Base-by-base conservation (phyloP, 1,140 invertebrate genomes). In the Scaptomyza graminum region DNA sequence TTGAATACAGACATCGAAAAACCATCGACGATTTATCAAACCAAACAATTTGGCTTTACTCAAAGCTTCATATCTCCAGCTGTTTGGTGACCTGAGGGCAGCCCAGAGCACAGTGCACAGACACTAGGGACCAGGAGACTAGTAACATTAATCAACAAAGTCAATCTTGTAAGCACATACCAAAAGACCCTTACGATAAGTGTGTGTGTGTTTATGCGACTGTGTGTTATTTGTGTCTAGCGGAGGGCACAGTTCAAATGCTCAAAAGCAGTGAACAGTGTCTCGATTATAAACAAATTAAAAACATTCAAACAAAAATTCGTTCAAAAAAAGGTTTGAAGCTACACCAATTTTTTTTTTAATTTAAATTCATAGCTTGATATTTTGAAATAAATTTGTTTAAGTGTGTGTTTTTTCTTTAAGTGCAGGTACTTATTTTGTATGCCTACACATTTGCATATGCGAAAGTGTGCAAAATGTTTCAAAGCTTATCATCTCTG, bases 71-170 rank as follows among this genome's bases (percentile, higher is more conserved):
- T 43, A 51, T 51, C 28, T 57, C 13, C 65, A 64, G 61, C 64
- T 76, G 69, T 37, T 9, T 34, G 31, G 60, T 59, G 61, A 56
- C 46, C 59, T 60, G 15, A 12, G 44, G 54, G 31, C 31, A 51
- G 55, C 12, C 7, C 34, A 47, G 31, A 39, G 11, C 22, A 37
- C 43, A 16, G 11, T 43, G 22, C 49, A 13, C 55, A 15, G n/a
- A 1, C 28, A 31, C 31, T 3, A 34, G 31, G 31, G 31, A 34
- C 7, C 6, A 41, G 37, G 12, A 41, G 28, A 25, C 65, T 39
- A 74, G 63, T 50, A 74, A 78, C 75, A 83, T 83, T 83, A 83
- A 83, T 83, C 75, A 83, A 72, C 63, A 75, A 60, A 82, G 59
- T 78, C 71, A 66, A 75, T 75, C 79, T 74, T 62, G 73, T 76